Evolutionary conservation across 2,797 vertebrate genomes (phyloP).

Genomic region (Malacoraja senta): DNA sequence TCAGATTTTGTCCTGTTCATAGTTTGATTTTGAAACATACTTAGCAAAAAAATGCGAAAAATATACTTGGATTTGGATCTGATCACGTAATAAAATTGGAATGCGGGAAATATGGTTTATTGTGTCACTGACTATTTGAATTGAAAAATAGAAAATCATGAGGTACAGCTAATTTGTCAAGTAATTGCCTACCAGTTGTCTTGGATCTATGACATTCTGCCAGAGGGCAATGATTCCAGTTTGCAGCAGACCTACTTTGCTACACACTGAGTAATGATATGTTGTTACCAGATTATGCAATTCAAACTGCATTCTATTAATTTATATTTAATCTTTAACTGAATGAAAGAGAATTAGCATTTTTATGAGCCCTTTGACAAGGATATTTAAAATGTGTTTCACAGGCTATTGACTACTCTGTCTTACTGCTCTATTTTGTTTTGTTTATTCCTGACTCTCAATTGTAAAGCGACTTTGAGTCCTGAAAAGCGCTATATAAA

Average conservation of each 20-base stretch:
- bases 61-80: neutral
- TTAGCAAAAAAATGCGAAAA: neutral
- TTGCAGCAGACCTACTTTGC: neutral
- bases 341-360: neutral
- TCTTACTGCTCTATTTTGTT: no score
- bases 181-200: no score
- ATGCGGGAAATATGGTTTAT: neutral
- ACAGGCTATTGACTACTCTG: no score
- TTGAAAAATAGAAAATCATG: no score
- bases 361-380: neutral
- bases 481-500: no score
- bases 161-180: no score
- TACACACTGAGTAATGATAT: neutral
- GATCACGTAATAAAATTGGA: neutral
- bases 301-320: neutral
- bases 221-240: no score
- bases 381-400: neutral
- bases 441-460: no score
- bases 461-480: no score
- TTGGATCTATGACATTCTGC: no score
- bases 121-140: no score
- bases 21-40: neutral
- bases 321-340: neutral
- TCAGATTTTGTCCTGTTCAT: no score
- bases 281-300: neutral